These are phyloP conservation scores for Gila orcuttii DNA, from an alignment of 2,113 vertebrate genomes.

Conservation along the genomic window DNA sequence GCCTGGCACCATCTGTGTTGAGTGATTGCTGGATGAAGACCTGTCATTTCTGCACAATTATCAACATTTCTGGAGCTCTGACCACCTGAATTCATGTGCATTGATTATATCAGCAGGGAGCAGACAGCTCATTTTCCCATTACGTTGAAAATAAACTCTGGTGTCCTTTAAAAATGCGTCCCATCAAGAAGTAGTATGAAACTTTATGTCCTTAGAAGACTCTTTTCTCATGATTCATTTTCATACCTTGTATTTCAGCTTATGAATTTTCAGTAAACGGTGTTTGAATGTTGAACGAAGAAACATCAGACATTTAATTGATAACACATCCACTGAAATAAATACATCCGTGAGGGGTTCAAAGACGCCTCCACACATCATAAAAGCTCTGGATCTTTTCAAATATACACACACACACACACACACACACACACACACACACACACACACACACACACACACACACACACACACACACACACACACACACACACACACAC, in stretches of 20 bases:
- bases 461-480: no score
- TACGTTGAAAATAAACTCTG: not conserved
- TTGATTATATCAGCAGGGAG: not conserved
- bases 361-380: not conserved
- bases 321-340: not conserved
- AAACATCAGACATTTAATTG: not conserved
- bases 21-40: constrained; percentile 8
- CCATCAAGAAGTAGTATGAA: no score
- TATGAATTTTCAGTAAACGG: not conserved
- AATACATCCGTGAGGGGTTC: not conserved
- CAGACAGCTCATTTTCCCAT: not conserved
- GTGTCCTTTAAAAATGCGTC: not conserved
- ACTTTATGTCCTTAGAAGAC: not conserved
- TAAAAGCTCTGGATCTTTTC: not conserved
- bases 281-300: not conserved
- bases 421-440: no score
- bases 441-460: not conserved
- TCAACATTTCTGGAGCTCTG: not conserved
- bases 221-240: not conserved
- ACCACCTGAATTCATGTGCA: not conserved
- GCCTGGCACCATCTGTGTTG: not conserved
- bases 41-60: constrained; percentile 36
- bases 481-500: no score
- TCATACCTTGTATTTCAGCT: not conserved
- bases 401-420: not conserved